Percentiles rank a stretch among this genome's conserved stretches.
phyloP scores from a whole-genome alignment of 2,113 vertebrate species.

The Lynx canadensis region DNA sequence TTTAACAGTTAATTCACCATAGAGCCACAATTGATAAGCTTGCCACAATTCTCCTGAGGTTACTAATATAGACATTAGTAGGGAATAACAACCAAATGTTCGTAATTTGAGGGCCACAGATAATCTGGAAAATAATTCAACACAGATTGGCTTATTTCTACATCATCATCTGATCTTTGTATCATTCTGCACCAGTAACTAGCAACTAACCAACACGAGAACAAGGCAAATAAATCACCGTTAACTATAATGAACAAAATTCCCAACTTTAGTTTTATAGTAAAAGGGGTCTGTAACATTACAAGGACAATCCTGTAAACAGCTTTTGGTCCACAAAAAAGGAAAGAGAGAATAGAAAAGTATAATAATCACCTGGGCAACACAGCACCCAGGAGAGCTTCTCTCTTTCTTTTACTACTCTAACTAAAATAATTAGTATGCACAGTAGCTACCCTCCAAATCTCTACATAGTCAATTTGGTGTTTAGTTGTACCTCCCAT shows the following conservation, averaged over 20 bases:
- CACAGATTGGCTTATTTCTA: neutral
- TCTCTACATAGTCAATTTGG: neutral
- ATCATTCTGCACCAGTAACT: neutral
- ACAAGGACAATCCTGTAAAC: neutral
- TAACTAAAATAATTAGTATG: neutral
- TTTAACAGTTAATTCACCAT: neutral
- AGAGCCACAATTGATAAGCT: neutral
- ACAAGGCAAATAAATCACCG: constrained; percentile 1
- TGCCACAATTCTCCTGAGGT: neutral
- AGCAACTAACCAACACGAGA: neutral
- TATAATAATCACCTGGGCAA: neutral
- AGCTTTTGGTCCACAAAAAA: neutral
- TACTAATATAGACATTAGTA: neutral
- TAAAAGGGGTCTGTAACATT: neutral
- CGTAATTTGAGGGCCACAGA: neutral
- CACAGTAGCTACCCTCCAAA: neutral
- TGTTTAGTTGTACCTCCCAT: neutral
- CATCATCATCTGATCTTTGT: neutral
- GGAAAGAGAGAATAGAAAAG: neutral
- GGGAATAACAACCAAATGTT: neutral
- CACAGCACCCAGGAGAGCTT: neutral
- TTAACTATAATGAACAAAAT: neutral
- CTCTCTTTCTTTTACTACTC: neutral
- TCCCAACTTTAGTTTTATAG: constrained; percentile 10
- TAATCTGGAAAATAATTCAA: constrained; percentile 46